Percentiles rank a stretch among this genome's conserved stretches.
These are phyloP conservation scores for Nannobrachium achirus DNA, from an alignment of 2,113 vertebrate genomes.

Conservation along the genomic window DNA sequence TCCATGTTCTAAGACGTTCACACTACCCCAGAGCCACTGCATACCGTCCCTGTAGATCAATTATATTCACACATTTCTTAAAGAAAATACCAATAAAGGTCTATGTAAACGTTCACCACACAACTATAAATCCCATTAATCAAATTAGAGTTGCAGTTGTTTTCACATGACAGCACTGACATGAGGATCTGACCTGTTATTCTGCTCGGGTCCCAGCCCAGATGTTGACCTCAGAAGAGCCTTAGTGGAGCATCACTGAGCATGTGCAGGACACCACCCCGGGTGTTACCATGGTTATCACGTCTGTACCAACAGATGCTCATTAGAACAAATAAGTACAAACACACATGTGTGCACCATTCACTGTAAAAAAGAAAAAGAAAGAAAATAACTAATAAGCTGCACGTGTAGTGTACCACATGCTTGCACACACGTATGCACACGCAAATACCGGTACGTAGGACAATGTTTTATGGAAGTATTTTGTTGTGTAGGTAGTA, in stretches of 20 bases:
- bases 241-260: conserved; percentile 48
- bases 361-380: too few species aligned
- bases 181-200: conserved; percentile 20
- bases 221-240: conserved; percentile 73
- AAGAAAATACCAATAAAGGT: too few species aligned
- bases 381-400: too few species aligned
- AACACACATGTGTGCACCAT: neutral
- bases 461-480: conserved; percentile 21
- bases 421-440: too few species aligned
- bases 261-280: conserved; percentile 59
- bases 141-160: too few species aligned
- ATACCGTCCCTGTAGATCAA: too few species aligned
- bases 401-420: too few species aligned
- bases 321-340: conserved; percentile 69
- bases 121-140: too few species aligned
- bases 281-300: conserved; percentile 63
- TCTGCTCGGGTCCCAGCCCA: conserved; percentile 46
- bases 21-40: too few species aligned
- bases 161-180: conserved; percentile 28
- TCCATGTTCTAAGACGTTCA: too few species aligned
- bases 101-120: too few species aligned
- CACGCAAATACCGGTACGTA: conserved; percentile 8
- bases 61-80: too few species aligned
- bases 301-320: conserved; percentile 73
- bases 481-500: conserved; percentile 35